A percentile compares a stretch with the other conserved stretches of the same genome.
Evolutionary conservation across 1,140 invertebrate genomes (phyloP).

Genomic region (Oncopodura yosiiana): DNA sequence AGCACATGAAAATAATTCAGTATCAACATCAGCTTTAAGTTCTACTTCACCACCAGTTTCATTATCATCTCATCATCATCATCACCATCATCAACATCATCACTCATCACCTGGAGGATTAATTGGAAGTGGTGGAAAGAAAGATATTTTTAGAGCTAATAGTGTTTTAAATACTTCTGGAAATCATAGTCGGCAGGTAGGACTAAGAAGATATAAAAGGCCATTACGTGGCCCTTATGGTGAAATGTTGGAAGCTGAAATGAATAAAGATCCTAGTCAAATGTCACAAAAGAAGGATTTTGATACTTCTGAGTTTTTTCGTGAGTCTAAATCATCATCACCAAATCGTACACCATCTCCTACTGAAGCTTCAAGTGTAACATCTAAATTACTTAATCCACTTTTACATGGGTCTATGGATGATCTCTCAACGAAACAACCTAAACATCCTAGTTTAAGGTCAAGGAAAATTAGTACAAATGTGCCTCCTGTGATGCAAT

Average conservation of each 20-base stretch:
- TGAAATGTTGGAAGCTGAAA: constrained; percentile 71
- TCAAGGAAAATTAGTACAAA: constrained; percentile 29
- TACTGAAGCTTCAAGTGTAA: not conserved
- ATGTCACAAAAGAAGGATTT: constrained; percentile 10
- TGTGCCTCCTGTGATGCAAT: too few relatives aligned
- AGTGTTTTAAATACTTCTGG: constrained; percentile 1
- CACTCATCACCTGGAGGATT: constrained; percentile 35
- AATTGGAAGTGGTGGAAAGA: constrained; percentile 31
- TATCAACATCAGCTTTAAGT: too few relatives aligned
- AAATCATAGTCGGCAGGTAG: not conserved
- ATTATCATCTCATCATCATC: constrained; percentile 21
- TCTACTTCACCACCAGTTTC: constrained; percentile 39
- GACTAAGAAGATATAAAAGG: constrained; percentile 52
- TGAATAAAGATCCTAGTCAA: constrained; percentile 52
- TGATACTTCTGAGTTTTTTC: constrained; percentile 46
- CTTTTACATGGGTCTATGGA: constrained; percentile 25
- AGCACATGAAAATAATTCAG: too few relatives aligned
- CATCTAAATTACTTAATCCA: constrained; percentile 1
- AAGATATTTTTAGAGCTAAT: constrained; percentile 17
- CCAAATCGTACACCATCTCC: constrained; percentile 31
- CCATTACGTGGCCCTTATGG: constrained; percentile 67
- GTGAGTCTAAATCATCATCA: constrained; percentile 39
- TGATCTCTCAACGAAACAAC: constrained; percentile 22
- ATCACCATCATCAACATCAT: constrained; percentile 18
- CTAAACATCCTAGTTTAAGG: constrained; percentile 13